Evolutionary conservation across 1,140 invertebrate species (phyloP), one percentile per base, ranked within the genome.

Genomic region (Trichomalopsis sarcophagae): DNA sequence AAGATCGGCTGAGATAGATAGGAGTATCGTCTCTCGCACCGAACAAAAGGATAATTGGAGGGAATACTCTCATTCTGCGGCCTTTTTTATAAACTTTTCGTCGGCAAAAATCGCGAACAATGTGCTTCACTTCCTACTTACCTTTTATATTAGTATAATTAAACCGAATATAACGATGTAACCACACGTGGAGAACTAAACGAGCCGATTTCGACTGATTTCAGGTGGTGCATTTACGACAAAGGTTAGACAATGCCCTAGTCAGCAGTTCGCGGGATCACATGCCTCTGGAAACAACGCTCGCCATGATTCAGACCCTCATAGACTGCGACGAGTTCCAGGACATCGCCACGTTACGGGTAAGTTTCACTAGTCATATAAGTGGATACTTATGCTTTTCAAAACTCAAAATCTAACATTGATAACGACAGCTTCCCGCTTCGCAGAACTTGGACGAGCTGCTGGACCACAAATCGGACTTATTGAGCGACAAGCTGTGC

Each of bases 321-420:
- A 97, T 98, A 91, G 97, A 98, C 91, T 98, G 97, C 93, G 98
- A 99, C 93, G 97, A 98, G 90, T 98, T 98, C 94, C 97, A 98
- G 93, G 97, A 98, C 90, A 98, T 98, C 87, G 97, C 98, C 21
- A 98, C 97, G 83, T 94, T 96, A 82, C 94, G 94, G 92, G 95
- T 95, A 92, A 87, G 90, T 92, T 9, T 44, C 40, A 36, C 33
- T 36, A 6, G 33, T 36, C 33, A 36, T 44, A 44, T 33, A 71
- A 71, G 55, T 27, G 40, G 36, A 50, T 77, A 17, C 27, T 27
- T 17, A 6, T 33, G n/a, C 40, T 11, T 17, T 77, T 2, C 7
- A 11, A 40, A 71, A 81, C 6, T 71, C 17, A 79, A 27, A 27
- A 62, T 27, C 33, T 3, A 36, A 36, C 5, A 36, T 36, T 36